A percentile compares a stretch with the other conserved stretches of the same genome.
Conservation (phyloP, 2,113 vertebrate genomes). For the Pogonocichla stellata region DNA sequence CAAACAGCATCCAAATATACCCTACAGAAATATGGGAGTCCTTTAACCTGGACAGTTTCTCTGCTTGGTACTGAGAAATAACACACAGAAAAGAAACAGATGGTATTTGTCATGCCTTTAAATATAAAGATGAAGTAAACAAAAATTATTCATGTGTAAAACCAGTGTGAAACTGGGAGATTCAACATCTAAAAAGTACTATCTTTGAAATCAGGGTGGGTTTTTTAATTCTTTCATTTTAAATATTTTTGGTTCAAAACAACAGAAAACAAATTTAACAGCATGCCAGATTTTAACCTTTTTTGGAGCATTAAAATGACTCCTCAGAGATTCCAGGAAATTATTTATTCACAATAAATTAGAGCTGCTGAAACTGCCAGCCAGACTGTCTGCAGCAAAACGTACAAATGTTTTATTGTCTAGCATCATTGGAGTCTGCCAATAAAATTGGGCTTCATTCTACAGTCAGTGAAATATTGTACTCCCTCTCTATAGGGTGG, state of each 20-base stretch:
- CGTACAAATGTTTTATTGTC: slow-evolving; percentile 65
- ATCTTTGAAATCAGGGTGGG: not conserved
- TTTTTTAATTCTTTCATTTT: not conserved
- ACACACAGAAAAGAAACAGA: not conserved
- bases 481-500: not conserved
- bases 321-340: slow-evolving; percentile 47
- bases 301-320: slow-evolving; percentile 14
- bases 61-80: not conserved
- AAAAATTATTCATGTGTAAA: not conserved
- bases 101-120: slow-evolving; percentile 21
- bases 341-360: slow-evolving; percentile 70
- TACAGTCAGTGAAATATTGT: slow-evolving; percentile 35
- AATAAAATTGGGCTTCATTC: slow-evolving; percentile 25
- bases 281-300: slow-evolving; percentile 1
- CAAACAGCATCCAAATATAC: slow-evolving; percentile 12
- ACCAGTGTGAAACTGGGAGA: not conserved
- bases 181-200: not conserved
- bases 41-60: not conserved
- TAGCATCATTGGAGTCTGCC: slow-evolving; percentile 42
- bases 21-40: not conserved
- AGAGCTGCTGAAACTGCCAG: slow-evolving; percentile 55
- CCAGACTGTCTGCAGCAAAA: slow-evolving; percentile 52
- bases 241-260: slow-evolving; percentile 41
- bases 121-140: not conserved
- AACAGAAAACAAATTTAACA: slow-evolving; percentile 11